Conservation (phyloP, 1,140 invertebrate species). For the Mesaphorura yosii region DNA sequence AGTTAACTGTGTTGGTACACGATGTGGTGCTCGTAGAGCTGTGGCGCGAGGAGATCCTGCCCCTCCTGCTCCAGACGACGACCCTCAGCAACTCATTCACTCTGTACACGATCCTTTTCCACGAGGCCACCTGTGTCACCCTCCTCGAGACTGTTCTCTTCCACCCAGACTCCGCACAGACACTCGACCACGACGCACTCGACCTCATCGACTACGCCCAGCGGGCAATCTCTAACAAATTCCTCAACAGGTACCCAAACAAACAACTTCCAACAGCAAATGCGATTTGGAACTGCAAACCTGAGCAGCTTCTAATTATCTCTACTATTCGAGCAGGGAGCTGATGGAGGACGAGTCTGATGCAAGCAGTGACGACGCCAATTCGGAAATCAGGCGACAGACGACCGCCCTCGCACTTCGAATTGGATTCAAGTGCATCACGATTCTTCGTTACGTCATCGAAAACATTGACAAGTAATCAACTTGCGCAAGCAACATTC, state of each 20-base stretch:
- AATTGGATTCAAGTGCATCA: constrained; percentile 24
- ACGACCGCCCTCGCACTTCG: constrained; percentile 12
- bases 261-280: too few species aligned
- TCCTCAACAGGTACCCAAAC: too few species aligned
- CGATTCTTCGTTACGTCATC: constrained; percentile 24
- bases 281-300: too few species aligned
- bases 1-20: constrained; percentile 55
- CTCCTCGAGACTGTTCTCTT: constrained; percentile 61
- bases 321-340: too few species aligned
- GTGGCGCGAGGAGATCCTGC: constrained; percentile 63
- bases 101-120: constrained; percentile 46
- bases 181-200: constrained; percentile 52
- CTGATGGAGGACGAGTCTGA: too few species aligned
- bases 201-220: constrained; percentile 71
- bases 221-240: constrained; percentile 46
- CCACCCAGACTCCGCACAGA: constrained; percentile 56
- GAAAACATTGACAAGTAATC: constrained; percentile 25
- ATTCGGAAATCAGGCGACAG: too few species aligned
- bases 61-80: constrained; percentile 44
- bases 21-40: constrained; percentile 62
- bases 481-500: background rate
- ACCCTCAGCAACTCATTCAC: constrained; percentile 16
- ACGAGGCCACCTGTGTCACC: constrained; percentile 54
- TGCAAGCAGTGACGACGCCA: too few species aligned
- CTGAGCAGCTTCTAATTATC: too few species aligned